Percentiles rank a stretch among this genome's conserved stretches.
Conservation (phyloP, 2,797 vertebrate genomes). For the Acrossocheilus fasciatus region DNA sequence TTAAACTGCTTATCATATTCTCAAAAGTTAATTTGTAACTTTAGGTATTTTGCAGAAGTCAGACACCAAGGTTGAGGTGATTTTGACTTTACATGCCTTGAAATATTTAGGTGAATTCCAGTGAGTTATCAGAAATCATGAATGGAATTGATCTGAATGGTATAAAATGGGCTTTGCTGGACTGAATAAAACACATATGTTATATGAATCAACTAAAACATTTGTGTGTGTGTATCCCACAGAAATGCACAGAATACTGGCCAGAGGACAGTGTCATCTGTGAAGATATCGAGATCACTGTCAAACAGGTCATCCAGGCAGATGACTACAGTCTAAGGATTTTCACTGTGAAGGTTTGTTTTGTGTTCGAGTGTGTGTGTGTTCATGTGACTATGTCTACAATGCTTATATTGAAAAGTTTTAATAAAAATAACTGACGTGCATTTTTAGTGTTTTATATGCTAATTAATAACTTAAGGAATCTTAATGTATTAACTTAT, state of each 20-base stretch:
- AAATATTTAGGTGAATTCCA: constrained; percentile 4
- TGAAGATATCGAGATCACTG: constrained; percentile 90
- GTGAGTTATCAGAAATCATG: neutral
- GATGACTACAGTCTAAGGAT: constrained; percentile 96
- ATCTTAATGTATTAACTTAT: neutral
- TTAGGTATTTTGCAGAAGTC: neutral
- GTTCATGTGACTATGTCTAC: neutral
- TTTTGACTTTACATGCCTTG: neutral
- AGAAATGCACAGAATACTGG: constrained; percentile 99
- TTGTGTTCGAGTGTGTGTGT: constrained; percentile 5
- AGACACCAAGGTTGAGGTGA: neutral
- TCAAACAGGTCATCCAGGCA: constrained; percentile 89
- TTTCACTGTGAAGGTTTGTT: constrained; percentile 91
- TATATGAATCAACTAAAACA: neutral
- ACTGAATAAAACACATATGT: neutral
- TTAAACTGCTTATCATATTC: neutral
- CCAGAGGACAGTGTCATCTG: constrained; percentile 91
- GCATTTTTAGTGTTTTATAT: neutral
- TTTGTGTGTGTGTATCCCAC: constrained; percentile 62
- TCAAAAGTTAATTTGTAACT: neutral
- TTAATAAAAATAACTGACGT: neutral
- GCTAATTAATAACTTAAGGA: neutral
- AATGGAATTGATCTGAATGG: neutral
- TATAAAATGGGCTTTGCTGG: neutral
- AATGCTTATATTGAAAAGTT: neutral